Conservation (phyloP, 2,888 invertebrate genomes). For the Pristionchus exspectatus region DNA sequence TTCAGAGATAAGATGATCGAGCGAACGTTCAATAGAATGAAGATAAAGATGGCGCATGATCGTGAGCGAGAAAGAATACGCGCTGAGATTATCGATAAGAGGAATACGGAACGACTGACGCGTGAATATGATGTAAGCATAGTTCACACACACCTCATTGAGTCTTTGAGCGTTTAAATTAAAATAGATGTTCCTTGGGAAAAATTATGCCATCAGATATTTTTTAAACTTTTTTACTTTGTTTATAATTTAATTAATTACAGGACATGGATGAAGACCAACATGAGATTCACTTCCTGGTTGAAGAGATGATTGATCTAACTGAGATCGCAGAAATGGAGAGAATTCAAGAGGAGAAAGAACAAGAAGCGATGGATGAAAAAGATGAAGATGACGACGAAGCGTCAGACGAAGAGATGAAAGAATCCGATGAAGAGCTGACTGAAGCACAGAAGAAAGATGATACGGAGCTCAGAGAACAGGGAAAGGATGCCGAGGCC, state of each 20-base stretch:
- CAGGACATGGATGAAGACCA: neutral
- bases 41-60: slow-evolving; percentile 4
- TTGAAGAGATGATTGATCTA: neutral
- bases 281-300: neutral
- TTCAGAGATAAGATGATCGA: slow-evolving; percentile 49
- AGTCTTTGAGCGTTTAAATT: too few species aligned
- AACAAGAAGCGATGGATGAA: neutral
- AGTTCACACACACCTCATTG: too few species aligned
- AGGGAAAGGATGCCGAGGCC: neutral
- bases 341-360: neutral
- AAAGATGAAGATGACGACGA: neutral
- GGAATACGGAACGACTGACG: neutral
- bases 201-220: neutral
- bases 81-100: neutral
- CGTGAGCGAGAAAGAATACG: neutral
- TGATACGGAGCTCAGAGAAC: neutral
- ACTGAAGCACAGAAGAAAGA: neutral
- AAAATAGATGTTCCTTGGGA: too few species aligned
- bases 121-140: neutral
- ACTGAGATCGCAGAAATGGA: neutral
- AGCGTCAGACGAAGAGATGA: neutral
- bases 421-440: neutral
- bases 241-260: neutral
- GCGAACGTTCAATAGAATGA: neutral
- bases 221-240: neutral